phyloP scores from a whole-genome alignment of 2,797 vertebrate genomes.

The Pantherophis alleghaniensis region DNA sequence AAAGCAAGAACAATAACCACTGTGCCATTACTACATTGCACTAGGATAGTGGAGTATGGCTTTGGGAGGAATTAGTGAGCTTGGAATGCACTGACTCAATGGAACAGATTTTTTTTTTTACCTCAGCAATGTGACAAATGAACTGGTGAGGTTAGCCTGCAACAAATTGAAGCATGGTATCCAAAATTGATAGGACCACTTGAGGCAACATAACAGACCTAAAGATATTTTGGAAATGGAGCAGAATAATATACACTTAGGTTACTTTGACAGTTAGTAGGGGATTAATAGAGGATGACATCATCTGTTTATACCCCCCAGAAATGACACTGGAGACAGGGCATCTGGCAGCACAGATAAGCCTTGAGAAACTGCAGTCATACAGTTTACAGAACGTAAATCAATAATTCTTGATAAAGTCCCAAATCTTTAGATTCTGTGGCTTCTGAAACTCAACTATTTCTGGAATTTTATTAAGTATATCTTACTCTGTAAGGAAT shows the following conservation, averaged over 20 bases:
- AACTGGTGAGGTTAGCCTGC: background rate
- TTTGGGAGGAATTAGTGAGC: background rate
- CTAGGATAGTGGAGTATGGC: background rate
- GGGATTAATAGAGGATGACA: background rate
- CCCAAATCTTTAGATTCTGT: conserved; percentile 26
- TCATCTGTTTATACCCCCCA: background rate
- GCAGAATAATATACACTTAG: background rate
- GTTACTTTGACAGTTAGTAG: background rate
- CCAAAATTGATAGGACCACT: background rate
- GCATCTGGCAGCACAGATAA: background rate
- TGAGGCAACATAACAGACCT: background rate
- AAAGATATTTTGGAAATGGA: background rate
- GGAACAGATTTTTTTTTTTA: background rate
- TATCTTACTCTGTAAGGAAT: conserved; percentile 28
- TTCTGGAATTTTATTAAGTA: conserved; percentile 26
- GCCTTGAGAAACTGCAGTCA: background rate
- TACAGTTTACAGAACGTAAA: conserved; percentile 11
- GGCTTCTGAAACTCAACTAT: conserved; percentile 28
- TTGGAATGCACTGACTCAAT: background rate
- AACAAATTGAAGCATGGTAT: background rate
- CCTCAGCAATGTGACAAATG: background rate
- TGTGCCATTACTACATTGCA: background rate
- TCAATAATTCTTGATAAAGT: conserved; percentile 27
- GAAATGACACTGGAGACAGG: background rate
- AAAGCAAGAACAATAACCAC: background rate